These are phyloP conservation scores for Poeciliopsis turneri DNA, from an alignment of 2,797 vertebrate genomes.

Conservation along the genomic window DNA sequence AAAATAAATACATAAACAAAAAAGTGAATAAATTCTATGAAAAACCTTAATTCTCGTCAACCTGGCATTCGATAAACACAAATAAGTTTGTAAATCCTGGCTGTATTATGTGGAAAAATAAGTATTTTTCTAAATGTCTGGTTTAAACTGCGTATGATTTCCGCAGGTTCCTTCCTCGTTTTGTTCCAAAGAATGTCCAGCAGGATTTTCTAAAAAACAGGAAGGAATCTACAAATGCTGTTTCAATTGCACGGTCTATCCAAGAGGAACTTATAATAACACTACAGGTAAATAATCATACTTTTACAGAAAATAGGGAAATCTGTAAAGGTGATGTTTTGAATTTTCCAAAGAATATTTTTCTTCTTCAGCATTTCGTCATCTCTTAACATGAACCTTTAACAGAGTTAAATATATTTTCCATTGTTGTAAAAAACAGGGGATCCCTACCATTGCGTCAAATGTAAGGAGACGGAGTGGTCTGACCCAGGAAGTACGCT, in stretches of 20 bases:
- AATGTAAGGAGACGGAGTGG: constrained; percentile 81
- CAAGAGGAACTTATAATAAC: constrained; percentile 78
- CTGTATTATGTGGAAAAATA: no score
- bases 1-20: no score
- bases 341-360: neutral
- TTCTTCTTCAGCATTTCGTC: no score
- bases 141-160: neutral
- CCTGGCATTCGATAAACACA: no score
- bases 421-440: constrained; percentile 41
- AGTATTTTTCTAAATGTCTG: no score
- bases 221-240: constrained; percentile 78
- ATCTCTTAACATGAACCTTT: no score
- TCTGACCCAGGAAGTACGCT: constrained; percentile 73
- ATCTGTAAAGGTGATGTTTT: no score
- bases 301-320: neutral
- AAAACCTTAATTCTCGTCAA: no score
- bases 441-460: constrained; percentile 60
- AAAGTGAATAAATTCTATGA: no score
- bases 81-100: no score
- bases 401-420: no score
- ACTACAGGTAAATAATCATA: constrained; percentile 44
- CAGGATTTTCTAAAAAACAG: constrained; percentile 62
- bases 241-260: constrained; percentile 78
- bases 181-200: constrained; percentile 75
- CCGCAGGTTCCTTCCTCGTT: constrained; percentile 68